Conservation (phyloP, 2,888 invertebrate species). For the Lasioglossum vierecki region DNA sequence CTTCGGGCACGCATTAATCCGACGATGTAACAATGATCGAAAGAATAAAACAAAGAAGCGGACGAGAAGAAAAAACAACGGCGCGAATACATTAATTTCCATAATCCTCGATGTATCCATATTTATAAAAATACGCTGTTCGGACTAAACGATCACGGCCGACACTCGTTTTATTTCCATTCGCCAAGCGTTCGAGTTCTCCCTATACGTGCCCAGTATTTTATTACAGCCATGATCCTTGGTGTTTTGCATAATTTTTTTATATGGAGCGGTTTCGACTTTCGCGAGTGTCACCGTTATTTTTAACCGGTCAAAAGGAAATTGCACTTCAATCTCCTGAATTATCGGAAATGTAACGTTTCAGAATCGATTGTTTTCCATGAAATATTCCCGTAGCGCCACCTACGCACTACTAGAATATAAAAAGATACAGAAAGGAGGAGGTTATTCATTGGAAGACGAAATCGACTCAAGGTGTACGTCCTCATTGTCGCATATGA, state of each 20-base stretch:
- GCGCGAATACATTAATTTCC: slow-evolving; percentile 10
- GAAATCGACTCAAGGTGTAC: slow-evolving; percentile 31
- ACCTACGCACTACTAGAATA: neutral
- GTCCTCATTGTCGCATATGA: neutral
- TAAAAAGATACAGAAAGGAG: neutral
- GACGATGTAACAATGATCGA: neutral
- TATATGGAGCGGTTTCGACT: slow-evolving; percentile 37
- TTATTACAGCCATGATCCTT: slow-evolving; percentile 27
- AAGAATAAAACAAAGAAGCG: neutral
- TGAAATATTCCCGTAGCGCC: neutral
- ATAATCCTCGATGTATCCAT: slow-evolving; percentile 2
- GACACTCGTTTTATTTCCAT: slow-evolving; percentile 28
- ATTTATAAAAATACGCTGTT: slow-evolving; percentile 18
- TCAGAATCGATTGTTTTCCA: slow-evolving; percentile 35
- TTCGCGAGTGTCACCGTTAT: slow-evolving; percentile 45
- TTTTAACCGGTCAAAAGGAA: slow-evolving; percentile 32
- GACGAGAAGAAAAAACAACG: neutral
- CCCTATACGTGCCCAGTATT: slow-evolving; percentile 8
- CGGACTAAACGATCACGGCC: neutral
- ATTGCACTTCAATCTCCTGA: slow-evolving; percentile 36
- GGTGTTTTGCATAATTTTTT: slow-evolving; percentile 39
- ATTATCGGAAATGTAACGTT: slow-evolving; percentile 37
- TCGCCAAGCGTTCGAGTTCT: slow-evolving; percentile 1
- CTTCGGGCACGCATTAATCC: neutral
- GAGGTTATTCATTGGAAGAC: neutral